Base-by-base conservation (phyloP, 1,140 invertebrate species). In the Rhopalosiphum padi region DNA sequence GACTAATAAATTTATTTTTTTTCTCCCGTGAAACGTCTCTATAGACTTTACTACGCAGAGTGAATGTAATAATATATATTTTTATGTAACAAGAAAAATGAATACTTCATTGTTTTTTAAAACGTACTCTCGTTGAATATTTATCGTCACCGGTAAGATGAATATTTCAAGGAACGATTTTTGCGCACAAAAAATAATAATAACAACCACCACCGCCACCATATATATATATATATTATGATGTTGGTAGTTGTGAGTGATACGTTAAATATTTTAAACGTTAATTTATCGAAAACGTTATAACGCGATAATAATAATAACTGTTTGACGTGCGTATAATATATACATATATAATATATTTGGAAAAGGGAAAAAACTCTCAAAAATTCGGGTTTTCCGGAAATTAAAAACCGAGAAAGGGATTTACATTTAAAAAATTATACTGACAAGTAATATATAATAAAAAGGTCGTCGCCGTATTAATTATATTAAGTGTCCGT, bases 351-450 rank as follows among this genome's bases (percentile, higher is more conserved):
- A 4, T 60, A 30, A 25, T 51, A 51, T 68, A 30, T n/a, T 30
- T 68, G 25, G 55, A 15, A 15, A 15, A 11, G 30, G 9, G 11
- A 68, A 68, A 77, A 82, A 82, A n/a, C n/a, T 18, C 30, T 6
- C 18, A 37, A 35, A 82, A 82, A 2, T 35, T 35, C 77, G 21
- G 18, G n/a, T 6, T 82, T 82, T 22, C 30, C 77, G 35, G 35
- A 82, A 82, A 82, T 82, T 82, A 82, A 41, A 85, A 85, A 41
- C 82, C 35, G 21, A 85, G 82, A 23, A 23, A 41, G 8, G 37
- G 82, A 85, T 41, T 85, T 85, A 85, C 21, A 85, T 85, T 37
- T 85, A 9, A 37, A 37, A 85, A 85, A 85, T 82, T 37, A 85
- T 37, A 86, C 41, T 46, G 41, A 46, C 41, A 86, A 86, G 41